These are phyloP conservation scores for Lichenostomus cassidix DNA, from an alignment of 2,113 vertebrate species.

Conservation along the genomic window DNA sequence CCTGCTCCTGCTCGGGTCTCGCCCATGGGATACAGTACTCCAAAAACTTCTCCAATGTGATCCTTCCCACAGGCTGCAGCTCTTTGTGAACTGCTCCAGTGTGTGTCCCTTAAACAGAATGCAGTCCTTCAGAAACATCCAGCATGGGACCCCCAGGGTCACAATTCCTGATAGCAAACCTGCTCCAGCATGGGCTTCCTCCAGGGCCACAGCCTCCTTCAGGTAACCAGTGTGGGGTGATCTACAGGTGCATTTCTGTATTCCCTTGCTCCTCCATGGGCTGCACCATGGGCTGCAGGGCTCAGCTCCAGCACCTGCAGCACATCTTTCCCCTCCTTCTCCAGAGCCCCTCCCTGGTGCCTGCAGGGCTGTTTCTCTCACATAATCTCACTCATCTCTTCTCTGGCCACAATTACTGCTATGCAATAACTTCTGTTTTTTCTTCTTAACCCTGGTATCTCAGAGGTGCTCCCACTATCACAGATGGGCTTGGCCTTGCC, in stretches of 20 bases:
- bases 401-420: not conserved
- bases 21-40: not conserved
- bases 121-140: not conserved
- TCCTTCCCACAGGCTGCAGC: not conserved
- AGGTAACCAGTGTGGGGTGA: not conserved
- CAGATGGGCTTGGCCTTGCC: not conserved
- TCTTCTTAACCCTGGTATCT: not conserved
- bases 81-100: not conserved
- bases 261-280: rapidly evolving
- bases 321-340: not conserved
- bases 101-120: not conserved
- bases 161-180: not conserved
- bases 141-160: rapidly evolving
- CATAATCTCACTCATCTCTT: not conserved
- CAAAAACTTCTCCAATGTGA: not conserved
- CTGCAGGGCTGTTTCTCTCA: not conserved
- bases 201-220: not conserved
- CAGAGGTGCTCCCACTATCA: not conserved
- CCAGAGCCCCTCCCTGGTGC: not conserved
- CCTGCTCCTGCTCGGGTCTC: not conserved
- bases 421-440: not conserved
- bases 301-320: not conserved
- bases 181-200: not conserved
- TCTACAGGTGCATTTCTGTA: not conserved
- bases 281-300: not conserved